Evolutionary conservation across 2,888 invertebrate genomes (phyloP).

Genomic region (Tridacna crocea): DNA sequence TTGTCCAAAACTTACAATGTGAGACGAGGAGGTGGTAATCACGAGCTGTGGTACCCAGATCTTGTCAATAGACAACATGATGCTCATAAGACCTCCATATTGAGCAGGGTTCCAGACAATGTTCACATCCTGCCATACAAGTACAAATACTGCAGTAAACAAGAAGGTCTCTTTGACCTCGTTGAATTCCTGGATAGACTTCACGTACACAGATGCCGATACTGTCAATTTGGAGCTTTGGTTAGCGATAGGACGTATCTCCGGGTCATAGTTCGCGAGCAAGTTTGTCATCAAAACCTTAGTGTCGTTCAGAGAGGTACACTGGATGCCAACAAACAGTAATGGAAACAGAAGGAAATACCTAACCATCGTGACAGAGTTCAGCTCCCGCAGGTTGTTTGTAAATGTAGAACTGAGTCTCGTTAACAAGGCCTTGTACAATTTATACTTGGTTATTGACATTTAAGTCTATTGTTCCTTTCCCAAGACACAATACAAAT

Average conservation of each 20-base stretch:
- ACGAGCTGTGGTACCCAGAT: slow-evolving; percentile 61
- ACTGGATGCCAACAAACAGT: neutral
- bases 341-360: neutral
- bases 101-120: slow-evolving; percentile 36
- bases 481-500: neutral
- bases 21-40: slow-evolving; percentile 52
- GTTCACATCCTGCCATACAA: slow-evolving; percentile 38
- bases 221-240: slow-evolving; percentile 26
- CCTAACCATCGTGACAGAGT: neutral
- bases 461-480: neutral
- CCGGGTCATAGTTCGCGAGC: slow-evolving; percentile 29
- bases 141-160: slow-evolving; percentile 21
- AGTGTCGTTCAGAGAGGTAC: slow-evolving; percentile 4
- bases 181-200: slow-evolving; percentile 49
- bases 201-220: slow-evolving; percentile 24
- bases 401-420: neutral
- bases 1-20: slow-evolving; percentile 49
- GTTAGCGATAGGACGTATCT: slow-evolving; percentile 22
- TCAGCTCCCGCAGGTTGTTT: neutral
- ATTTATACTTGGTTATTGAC: neutral
- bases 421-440: neutral
- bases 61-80: slow-evolving; percentile 26
- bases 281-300: slow-evolving; percentile 12
- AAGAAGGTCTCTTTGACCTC: slow-evolving; percentile 47
- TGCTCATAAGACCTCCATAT: slow-evolving; percentile 21